phyloP scores from a whole-genome alignment of 1,140 invertebrate species.

The Lepidurus arcticus region DNA sequence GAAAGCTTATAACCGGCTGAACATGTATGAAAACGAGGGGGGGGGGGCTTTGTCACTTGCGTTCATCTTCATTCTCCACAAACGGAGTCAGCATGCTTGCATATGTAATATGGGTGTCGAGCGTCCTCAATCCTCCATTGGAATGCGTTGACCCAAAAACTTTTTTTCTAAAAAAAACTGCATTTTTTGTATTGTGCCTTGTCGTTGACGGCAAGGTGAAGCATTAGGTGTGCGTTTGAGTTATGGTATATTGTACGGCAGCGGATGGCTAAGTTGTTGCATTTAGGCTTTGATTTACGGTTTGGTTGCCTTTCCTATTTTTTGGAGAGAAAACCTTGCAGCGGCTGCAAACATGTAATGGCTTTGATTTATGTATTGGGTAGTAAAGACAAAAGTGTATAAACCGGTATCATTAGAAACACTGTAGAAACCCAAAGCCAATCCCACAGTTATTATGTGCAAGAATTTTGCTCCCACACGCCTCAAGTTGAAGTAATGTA shows the following conservation, averaged over 20 bases:
- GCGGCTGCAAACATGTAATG: background rate
- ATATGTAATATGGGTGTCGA: conserved; percentile 1
- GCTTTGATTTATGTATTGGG: background rate
- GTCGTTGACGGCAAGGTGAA: background rate
- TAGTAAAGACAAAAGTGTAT: too few relatives aligned
- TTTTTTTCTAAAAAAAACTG: background rate
- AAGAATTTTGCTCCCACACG: background rate
- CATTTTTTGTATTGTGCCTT: background rate
- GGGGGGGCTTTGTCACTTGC: background rate
- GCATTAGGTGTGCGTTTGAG: background rate
- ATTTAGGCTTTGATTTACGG: background rate
- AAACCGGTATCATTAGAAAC: background rate
- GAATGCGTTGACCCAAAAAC: background rate
- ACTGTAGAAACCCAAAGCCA: background rate
- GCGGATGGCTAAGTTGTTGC: background rate
- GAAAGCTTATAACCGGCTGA: background rate
- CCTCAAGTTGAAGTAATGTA: background rate
- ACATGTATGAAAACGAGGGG: background rate
- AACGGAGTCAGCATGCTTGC: background rate
- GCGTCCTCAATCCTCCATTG: background rate
- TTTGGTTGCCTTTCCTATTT: background rate
- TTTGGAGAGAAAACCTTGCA: background rate
- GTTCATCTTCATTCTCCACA: background rate
- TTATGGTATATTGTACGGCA: background rate
- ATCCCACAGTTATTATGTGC: background rate